Conservation (phyloP, 1,140 invertebrate genomes). For the Meloidogyne hapla region DNA sequence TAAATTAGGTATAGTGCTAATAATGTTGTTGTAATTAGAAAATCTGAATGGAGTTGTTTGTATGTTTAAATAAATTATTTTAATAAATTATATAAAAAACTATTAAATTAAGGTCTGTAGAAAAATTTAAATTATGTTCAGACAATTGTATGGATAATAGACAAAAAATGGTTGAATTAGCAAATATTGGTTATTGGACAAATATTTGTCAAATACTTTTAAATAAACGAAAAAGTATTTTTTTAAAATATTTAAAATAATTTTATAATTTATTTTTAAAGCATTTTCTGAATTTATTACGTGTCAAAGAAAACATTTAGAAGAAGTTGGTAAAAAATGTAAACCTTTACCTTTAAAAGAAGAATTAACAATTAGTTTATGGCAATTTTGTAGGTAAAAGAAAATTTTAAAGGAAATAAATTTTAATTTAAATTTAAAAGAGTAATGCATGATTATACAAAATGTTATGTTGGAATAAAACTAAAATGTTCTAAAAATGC, state of each 20-base stretch:
- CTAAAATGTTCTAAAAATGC: slow-evolving; percentile 22
- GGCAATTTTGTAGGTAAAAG: not conserved
- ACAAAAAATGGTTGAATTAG: slow-evolving; percentile 21
- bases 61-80: not conserved
- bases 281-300: slow-evolving; percentile 24
- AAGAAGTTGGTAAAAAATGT: slow-evolving; percentile 4
- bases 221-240: slow-evolving; percentile 1
- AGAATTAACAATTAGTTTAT: not conserved
- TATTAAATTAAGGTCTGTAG: slow-evolving; percentile 5
- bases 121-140: not conserved
- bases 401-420: not conserved
- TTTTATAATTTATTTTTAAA: not conserved
- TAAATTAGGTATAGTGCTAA: not conserved
- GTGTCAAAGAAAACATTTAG: slow-evolving; percentile 22
- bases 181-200: slow-evolving; percentile 22
- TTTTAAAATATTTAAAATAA: not conserved
- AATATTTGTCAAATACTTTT: slow-evolving; percentile 9
- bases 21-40: slow-evolving; percentile 12
- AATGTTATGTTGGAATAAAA: slow-evolving; percentile 13
- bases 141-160: slow-evolving; percentile 17
- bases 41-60: slow-evolving; percentile 17
- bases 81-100: not conserved
- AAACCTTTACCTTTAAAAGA: slow-evolving; percentile 11
- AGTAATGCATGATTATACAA: slow-evolving; percentile 19
- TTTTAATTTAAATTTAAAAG: not conserved